phyloP scores from a whole-genome alignment of 2,888 invertebrate species.

The Vanessa cardui region DNA sequence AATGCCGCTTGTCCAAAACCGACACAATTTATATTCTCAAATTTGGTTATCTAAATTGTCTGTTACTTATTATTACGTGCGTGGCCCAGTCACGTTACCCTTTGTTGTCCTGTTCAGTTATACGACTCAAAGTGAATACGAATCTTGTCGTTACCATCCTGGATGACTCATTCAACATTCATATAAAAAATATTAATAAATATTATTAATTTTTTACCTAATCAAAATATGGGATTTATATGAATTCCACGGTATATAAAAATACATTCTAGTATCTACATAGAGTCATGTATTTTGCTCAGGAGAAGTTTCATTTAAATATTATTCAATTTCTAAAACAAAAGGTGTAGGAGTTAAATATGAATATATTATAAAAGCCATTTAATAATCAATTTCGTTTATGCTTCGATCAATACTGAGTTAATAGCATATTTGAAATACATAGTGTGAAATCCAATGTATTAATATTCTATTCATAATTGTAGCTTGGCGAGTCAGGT shows the following conservation, averaged over 20 bases:
- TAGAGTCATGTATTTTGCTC: neutral
- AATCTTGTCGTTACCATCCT: conserved; percentile 25
- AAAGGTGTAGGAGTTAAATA: conserved; percentile 30
- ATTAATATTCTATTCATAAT: conserved; percentile 37
- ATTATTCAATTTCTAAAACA: conserved; percentile 32
- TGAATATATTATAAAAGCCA: conserved; percentile 33
- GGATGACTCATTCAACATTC: neutral
- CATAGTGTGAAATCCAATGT: conserved; percentile 37
- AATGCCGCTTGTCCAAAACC: conserved; percentile 20
- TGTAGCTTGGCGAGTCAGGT: conserved; percentile 20
- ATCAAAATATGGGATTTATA: neutral
- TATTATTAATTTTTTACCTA: neutral
- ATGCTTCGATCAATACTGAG: conserved; percentile 23
- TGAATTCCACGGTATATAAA: neutral
- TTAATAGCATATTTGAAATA: conserved; percentile 30
- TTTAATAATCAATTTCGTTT: conserved; percentile 32
- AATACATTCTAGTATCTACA: neutral
- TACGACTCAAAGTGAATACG: conserved; percentile 28
- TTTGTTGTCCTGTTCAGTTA: conserved; percentile 24
- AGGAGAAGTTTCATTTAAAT: neutral
- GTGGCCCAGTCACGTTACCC: conserved; percentile 9
- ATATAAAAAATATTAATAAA: neutral
- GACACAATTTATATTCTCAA: conserved; percentile 19
- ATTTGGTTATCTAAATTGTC: conserved; percentile 32
- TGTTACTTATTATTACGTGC: conserved; percentile 30